Base-by-base conservation (phyloP, 2,797 vertebrate genomes). In the Pseudochirops corinnae region DNA sequence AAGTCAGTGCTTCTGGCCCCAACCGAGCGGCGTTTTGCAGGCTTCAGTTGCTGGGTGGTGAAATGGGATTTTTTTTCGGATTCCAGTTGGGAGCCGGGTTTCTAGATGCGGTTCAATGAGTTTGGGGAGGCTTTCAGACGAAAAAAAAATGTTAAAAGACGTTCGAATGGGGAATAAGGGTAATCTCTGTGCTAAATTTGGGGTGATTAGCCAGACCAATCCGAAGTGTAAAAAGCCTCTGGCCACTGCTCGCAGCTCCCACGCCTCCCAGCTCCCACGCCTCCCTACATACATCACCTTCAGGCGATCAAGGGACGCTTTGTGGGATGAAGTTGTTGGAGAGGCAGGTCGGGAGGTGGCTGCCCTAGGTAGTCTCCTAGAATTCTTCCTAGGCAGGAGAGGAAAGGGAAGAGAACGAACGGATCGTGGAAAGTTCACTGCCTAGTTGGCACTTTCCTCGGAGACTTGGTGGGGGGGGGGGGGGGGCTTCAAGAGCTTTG, bases 101-200 rank as follows among this genome's bases (percentile, higher is more conserved):
- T 93, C 60, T 18, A 18, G 39, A 0, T 56, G 74, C 91, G 56
- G n/a, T 18, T n/a, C 0, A 52, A 67, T 90, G 56, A 90, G 14
- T 90, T 57, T 55, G 62, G 28, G 50, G 55, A 53, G 29, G 50
- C 11, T 82, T 31, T 29, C 33, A 74, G 33, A 74, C 5, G 18
- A 0, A 46, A 5, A 57, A 31, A 31, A n/a, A 31, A 14, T 12
- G 39, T 90, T 55, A 82, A 82, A 82, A 31, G 52, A 46, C 5
- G 0, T 53, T 52, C n/a, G 52, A 5, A 7, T 33, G 31, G 55
- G 12, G 5, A 11, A 0, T 21, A 56, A 57, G 0, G 16, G 55
- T 46, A 33, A 29, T 26, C n/a, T 53, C 56, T 56, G 91, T 87
- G 95, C 82, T 39, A 92, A 55, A 94, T 56, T n/a, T 91, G 18